Evolutionary conservation across 2,113 vertebrate species (phyloP).

Genomic region (Azemiops feae): DNA sequence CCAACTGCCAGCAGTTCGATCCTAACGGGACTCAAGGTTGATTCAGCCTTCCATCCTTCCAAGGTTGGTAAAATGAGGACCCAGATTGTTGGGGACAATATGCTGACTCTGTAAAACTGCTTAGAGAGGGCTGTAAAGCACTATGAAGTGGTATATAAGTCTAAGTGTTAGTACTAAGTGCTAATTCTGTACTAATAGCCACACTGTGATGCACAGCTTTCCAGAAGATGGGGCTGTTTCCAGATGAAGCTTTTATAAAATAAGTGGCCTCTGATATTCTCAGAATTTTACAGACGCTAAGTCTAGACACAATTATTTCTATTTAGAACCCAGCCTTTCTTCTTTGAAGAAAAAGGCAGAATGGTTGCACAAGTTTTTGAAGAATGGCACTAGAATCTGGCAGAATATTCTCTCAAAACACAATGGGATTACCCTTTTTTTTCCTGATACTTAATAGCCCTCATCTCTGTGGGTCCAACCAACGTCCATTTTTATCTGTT

Average conservation of each 20-base stretch:
- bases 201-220: background rate
- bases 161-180: background rate
- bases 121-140: background rate
- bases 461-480: background rate
- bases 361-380: background rate
- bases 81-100: background rate
- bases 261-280: background rate
- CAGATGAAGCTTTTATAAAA: background rate
- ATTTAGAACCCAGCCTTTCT: background rate
- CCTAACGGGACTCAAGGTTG: background rate
- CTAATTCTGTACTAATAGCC: background rate
- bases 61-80: background rate
- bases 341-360: background rate
- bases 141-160: background rate
- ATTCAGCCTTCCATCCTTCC: background rate
- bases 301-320: background rate
- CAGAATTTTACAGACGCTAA: background rate
- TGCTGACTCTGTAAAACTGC: background rate
- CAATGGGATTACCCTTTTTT: background rate
- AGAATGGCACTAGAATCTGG: background rate
- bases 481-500: background rate
- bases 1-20: background rate
- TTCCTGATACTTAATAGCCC: background rate
- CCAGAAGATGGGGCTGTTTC: background rate
- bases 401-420: background rate